A percentile compares a stretch with the other conserved stretches of the same genome.
These are phyloP conservation scores for Drosophila malerkotliana DNA, from an alignment of 1,140 invertebrate genomes.

Conservation along the genomic window DNA sequence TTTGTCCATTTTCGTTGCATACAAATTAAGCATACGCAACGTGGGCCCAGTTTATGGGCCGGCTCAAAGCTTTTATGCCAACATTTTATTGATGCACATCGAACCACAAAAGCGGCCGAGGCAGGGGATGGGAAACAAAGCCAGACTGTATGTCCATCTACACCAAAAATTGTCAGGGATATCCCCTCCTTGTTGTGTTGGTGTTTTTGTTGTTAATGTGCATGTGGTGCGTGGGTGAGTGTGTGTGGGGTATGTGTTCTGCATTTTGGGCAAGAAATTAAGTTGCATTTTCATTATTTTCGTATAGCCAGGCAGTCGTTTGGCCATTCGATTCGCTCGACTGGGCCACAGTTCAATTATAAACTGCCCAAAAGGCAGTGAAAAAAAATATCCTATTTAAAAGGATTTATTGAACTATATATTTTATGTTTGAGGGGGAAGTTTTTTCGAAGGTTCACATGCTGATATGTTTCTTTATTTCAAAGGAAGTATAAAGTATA, in stretches of 20 bases:
- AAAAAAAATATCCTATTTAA: neutral
- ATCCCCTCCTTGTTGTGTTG: conserved; percentile 20
- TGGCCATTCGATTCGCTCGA: conserved; percentile 66
- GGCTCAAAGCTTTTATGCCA: conserved; percentile 51
- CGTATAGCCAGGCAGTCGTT: conserved; percentile 34
- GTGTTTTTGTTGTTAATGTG: conserved; percentile 40
- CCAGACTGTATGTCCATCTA: conserved; percentile 27
- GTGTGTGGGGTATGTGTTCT: conserved; percentile 29
- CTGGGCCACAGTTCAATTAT: conserved; percentile 74
- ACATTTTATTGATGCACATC: conserved; percentile 71
- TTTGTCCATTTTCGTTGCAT: conserved; percentile 15
- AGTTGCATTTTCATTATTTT: conserved; percentile 75
- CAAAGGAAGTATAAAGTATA: neutral
- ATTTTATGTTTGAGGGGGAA: neutral
- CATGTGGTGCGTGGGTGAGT: conserved; percentile 15
- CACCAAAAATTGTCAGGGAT: conserved; percentile 60
- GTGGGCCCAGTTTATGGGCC: conserved; percentile 46
- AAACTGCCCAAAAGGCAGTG: conserved; percentile 49
- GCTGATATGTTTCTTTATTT: neutral
- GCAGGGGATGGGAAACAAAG: neutral
- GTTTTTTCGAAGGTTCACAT: neutral
- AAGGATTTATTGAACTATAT: neutral
- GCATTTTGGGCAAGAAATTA: conserved; percentile 60
- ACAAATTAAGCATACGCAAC: conserved; percentile 64
- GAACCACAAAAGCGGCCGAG: conserved; percentile 14